Evolutionary conservation across 2,888 invertebrate genomes (phyloP).

Genomic region (Chymomyza caudatula): DNA sequence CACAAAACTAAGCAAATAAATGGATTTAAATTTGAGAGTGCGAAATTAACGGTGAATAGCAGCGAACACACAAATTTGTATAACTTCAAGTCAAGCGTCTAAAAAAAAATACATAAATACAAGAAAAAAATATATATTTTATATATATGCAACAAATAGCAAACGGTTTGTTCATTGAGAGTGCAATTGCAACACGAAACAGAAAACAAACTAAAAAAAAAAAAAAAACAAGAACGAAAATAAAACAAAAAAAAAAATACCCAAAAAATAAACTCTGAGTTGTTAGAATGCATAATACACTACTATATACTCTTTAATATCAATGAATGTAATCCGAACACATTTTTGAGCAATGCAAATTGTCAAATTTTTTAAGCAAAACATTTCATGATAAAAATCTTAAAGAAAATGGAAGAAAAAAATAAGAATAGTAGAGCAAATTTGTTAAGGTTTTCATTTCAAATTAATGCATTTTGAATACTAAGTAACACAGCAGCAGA

Average conservation of each 20-base stretch:
- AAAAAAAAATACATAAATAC: background rate
- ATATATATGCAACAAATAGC: background rate
- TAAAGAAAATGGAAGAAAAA: background rate
- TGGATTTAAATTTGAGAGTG: background rate
- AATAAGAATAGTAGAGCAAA: background rate
- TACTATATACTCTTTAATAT: background rate
- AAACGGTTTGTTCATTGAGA: background rate
- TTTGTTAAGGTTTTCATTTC: background rate
- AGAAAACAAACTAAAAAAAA: background rate
- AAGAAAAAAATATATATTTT: conserved; percentile 1
- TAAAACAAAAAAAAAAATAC: background rate
- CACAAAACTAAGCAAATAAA: background rate
- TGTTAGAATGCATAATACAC: background rate
- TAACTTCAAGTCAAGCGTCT: too few species aligned
- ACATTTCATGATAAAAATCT: background rate
- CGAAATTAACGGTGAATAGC: background rate
- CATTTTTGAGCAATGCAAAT: background rate
- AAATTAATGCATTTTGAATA: background rate
- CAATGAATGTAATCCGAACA: background rate
- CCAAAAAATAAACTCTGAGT: background rate
- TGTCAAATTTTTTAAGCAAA: background rate
- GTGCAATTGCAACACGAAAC: background rate
- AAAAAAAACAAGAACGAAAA: background rate
- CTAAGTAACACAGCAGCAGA: background rate
- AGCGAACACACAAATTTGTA: background rate